Evolutionary conservation across 92 coral and sea anemone species (phyloP).

Genomic region (Epizoanthus illoricatus): DNA sequence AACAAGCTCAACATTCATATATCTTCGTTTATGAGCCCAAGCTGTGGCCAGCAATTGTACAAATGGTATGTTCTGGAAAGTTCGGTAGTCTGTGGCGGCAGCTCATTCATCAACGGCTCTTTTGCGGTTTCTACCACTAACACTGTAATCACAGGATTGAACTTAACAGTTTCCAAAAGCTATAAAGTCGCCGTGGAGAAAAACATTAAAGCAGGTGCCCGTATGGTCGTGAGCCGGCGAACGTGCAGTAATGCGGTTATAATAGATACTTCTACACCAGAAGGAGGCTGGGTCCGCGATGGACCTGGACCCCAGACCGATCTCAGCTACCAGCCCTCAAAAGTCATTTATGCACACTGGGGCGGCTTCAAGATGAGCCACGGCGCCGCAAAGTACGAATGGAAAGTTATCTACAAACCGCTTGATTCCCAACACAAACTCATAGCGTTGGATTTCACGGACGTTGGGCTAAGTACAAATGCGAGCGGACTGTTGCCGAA

Average conservation of each 20-base stretch:
- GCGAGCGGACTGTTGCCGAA: constrained; percentile 63
- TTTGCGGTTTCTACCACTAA: neutral
- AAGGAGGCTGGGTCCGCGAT: constrained; percentile 90
- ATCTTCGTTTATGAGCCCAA: constrained; percentile 55
- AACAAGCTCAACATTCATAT: constrained; percentile 67
- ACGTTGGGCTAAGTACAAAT: constrained; percentile 59
- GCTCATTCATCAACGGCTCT: constrained; percentile 4
- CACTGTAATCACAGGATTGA: constrained; percentile 58
- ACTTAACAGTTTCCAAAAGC: constrained; percentile 52
- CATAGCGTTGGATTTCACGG: constrained; percentile 59
- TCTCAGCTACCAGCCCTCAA: constrained; percentile 78
- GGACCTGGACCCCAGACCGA: constrained; percentile 74
- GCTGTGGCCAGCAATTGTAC: constrained; percentile 71
- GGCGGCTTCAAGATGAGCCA: constrained; percentile 84
- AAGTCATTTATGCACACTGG: constrained; percentile 81
- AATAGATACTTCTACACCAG: constrained; percentile 84
- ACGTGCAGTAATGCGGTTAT: constrained; percentile 66
- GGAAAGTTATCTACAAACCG: constrained; percentile 74
- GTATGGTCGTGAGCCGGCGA: constrained; percentile 56
- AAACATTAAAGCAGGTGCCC: constrained; percentile 56
- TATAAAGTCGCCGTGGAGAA: constrained; percentile 89
- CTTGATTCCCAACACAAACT: constrained; percentile 38
- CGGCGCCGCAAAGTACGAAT: constrained; percentile 79
- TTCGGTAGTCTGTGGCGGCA: neutral
- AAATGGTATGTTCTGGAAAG: constrained; percentile 74